phyloP scores from a whole-genome alignment of 2,888 invertebrate genomes.

The Cinara cedri region DNA sequence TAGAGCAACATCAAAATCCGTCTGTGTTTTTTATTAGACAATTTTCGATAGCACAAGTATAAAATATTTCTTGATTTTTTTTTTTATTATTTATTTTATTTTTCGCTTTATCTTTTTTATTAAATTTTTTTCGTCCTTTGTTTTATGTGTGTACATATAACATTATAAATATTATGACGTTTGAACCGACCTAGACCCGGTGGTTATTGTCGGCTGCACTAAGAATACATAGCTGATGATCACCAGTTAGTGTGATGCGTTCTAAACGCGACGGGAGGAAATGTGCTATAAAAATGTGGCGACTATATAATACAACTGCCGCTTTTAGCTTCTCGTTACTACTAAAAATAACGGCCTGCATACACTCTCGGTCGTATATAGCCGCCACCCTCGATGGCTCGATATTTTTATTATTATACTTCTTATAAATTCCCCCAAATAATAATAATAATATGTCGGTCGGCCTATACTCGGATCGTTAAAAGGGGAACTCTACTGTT shows the following conservation, averaged over 20 bases:
- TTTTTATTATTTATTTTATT: no score
- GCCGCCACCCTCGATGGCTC: constrained; percentile 13
- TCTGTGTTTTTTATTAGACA: no score
- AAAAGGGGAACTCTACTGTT: constrained; percentile 31
- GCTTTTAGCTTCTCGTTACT: no score
- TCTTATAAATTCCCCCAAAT: neutral
- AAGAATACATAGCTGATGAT: constrained; percentile 25
- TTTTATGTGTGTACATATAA: neutral
- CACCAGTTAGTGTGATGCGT: neutral
- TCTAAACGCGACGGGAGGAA: no score
- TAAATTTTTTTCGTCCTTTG: neutral
- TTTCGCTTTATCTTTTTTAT: neutral
- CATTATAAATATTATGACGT: neutral
- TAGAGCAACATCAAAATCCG: no score
- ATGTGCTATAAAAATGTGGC: neutral
- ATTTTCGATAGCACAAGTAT: no score
- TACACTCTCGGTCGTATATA: neutral
- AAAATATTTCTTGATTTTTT: no score
- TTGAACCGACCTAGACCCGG: constrained; percentile 13
- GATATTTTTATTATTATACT: neutral
- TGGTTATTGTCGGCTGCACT: neutral
- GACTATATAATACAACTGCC: neutral
- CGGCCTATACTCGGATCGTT: constrained; percentile 12
- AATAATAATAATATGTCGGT: neutral
- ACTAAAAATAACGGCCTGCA: constrained; percentile 31